Evolutionary conservation across 2,797 vertebrate species (phyloP), one percentile per base, ranked within the genome.

Genomic region (Siniperca undulata): DNA sequence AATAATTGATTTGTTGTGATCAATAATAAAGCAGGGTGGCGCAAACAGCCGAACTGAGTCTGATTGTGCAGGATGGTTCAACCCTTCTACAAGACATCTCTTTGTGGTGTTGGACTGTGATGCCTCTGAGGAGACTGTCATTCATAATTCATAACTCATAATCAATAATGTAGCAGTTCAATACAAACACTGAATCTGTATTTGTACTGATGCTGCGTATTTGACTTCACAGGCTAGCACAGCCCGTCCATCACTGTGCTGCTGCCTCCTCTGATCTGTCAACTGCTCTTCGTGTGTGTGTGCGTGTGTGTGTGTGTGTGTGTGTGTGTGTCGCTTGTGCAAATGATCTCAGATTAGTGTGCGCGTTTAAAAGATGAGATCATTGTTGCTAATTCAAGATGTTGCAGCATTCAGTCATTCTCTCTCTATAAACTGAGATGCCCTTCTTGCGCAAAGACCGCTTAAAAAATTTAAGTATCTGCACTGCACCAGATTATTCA

Each of bases 401-500:
- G 86, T 90, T 91, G 85, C 90, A 82, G 86, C 82, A 53, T 85
- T 92, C 83, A 89, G 70, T 92, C 88, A 75, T 87, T 92, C 89
- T 83, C 86, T 88, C 82, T 74, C 85, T 50, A 30, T 30, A 62
- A 52, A 81, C 87, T 82, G 65, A 84, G 71, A 88, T 87, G 87
- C 83, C 79, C 84, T 90, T 93, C 85, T 93, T 92, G 88, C 80
- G 89, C 90, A 92, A 94, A 93, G 88, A 81, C 81, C 87, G 90
- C 86, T 91, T 95, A 91, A 94, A 95, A 94, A 89, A 92, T 95
- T 83, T 78, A 94, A 92, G 91, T 86, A 94, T 94, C 94, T 95
- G 95, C 94, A 95, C 87, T 95, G 94, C 95, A 94, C 91, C 93
- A 95, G 88, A 93, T 92, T 92, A 90, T 94, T 95, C 89, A 88